phyloP scores from a whole-genome alignment of 2,888 invertebrate genomes.

The Xanthorhoe spadicearia region DNA sequence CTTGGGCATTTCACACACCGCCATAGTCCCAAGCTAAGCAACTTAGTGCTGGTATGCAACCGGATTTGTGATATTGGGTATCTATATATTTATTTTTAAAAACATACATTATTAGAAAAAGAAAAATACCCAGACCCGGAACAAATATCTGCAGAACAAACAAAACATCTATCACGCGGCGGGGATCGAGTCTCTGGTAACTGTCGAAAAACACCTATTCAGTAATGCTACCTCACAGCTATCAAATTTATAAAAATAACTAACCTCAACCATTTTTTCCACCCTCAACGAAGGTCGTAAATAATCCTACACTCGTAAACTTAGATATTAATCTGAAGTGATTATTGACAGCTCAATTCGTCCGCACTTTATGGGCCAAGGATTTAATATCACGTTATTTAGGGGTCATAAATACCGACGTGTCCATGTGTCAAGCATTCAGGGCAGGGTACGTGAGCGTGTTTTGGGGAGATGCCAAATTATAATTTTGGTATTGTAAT shows the following conservation, averaged over 20 bases:
- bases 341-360: slow-evolving; percentile 32
- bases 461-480: slow-evolving; percentile 17
- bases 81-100: too few species aligned
- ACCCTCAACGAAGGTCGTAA: background rate
- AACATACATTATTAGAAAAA: too few species aligned
- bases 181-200: background rate
- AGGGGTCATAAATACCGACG: slow-evolving; percentile 33
- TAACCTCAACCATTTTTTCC: background rate
- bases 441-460: slow-evolving; percentile 22
- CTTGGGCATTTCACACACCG: too few species aligned
- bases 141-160: too few species aligned
- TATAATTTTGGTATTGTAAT: slow-evolving; percentile 2
- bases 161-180: too few species aligned
- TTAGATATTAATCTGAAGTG: slow-evolving; percentile 19
- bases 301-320: slow-evolving; percentile 8
- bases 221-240: background rate
- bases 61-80: too few species aligned
- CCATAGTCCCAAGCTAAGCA: too few species aligned
- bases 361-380: slow-evolving; percentile 22
- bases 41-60: too few species aligned
- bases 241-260: background rate
- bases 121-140: too few species aligned
- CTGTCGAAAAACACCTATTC: background rate
- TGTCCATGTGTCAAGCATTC: slow-evolving; percentile 30
- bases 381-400: slow-evolving; percentile 34